Percentiles rank a stretch among this genome's conserved stretches.
These are phyloP conservation scores for Corythaixoides concolor DNA, from an alignment of 2,113 vertebrate species.

Conservation along the genomic window DNA sequence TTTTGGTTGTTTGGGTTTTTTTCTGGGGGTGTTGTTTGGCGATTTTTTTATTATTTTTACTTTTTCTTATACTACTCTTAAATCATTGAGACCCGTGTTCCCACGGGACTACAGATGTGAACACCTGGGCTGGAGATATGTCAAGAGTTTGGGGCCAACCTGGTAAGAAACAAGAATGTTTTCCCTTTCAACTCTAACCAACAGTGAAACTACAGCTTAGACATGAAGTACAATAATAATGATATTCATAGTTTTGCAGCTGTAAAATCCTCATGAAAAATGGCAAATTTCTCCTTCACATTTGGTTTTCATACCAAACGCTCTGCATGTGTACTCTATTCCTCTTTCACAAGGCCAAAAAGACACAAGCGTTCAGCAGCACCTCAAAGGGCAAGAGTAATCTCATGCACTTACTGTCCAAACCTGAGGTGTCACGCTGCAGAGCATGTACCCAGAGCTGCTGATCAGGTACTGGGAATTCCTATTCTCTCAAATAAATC, in stretches of 20 bases:
- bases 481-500: neutral
- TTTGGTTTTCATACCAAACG: neutral
- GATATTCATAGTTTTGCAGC: neutral
- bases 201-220: neutral
- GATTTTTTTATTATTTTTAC: neutral
- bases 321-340: neutral
- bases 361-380: neutral
- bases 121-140: neutral
- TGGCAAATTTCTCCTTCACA: neutral
- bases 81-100: neutral
- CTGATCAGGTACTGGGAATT: neutral
- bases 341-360: neutral
- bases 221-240: neutral
- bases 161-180: neutral
- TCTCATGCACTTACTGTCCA: neutral
- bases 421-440: neutral
- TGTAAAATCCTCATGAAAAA: neutral
- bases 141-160: neutral
- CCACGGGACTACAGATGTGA: neutral
- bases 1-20: neutral
- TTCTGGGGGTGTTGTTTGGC: neutral
- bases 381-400: neutral
- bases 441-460: neutral
- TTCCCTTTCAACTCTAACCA: neutral
- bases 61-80: neutral